A percentile compares a stretch with the other conserved stretches of the same genome.
phyloP scores from a whole-genome alignment of 2,888 invertebrate species.

The Artemia sinica region DNA sequence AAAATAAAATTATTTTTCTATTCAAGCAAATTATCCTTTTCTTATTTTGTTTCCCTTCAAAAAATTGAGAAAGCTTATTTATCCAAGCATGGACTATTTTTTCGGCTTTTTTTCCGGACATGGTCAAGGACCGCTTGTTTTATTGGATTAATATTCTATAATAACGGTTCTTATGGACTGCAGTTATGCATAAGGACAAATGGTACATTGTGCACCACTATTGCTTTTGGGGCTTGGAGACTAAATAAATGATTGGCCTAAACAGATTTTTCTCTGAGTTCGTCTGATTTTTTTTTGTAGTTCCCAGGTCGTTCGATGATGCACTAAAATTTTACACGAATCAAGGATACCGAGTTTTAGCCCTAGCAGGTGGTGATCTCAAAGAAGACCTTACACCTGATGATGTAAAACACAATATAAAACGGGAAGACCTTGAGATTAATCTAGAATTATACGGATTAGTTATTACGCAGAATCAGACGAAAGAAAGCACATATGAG shows the following conservation, averaged over 20 bases:
- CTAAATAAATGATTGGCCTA: background rate
- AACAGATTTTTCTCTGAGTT: conserved; percentile 13
- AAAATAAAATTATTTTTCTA: too few relatives aligned
- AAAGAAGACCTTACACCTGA: conserved; percentile 41
- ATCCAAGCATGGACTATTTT: too few relatives aligned
- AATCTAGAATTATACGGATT: conserved; percentile 53
- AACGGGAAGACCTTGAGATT: conserved; percentile 40
- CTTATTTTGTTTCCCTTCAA: too few relatives aligned
- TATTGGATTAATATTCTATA: too few relatives aligned
- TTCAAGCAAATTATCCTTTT: too few relatives aligned
- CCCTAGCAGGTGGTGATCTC: conserved; percentile 47
- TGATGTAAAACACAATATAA: conserved; percentile 37
- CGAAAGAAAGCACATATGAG: conserved; percentile 58
- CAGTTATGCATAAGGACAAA: too few relatives aligned
- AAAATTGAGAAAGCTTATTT: too few relatives aligned
- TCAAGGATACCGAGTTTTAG: conserved; percentile 66
- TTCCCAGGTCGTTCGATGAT: conserved; percentile 46
- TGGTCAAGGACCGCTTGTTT: too few relatives aligned
- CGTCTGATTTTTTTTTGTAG: conserved; percentile 27
- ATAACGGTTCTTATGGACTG: too few relatives aligned
- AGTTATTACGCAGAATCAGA: conserved; percentile 65
- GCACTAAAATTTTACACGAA: conserved; percentile 54
- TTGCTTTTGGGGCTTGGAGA: too few relatives aligned
- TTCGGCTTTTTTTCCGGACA: too few relatives aligned
- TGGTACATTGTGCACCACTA: too few relatives aligned